A percentile compares a stretch with the other conserved stretches of the same genome.
Conservation (phyloP, 2,888 invertebrate genomes). For the Drosophila neotestacea region DNA sequence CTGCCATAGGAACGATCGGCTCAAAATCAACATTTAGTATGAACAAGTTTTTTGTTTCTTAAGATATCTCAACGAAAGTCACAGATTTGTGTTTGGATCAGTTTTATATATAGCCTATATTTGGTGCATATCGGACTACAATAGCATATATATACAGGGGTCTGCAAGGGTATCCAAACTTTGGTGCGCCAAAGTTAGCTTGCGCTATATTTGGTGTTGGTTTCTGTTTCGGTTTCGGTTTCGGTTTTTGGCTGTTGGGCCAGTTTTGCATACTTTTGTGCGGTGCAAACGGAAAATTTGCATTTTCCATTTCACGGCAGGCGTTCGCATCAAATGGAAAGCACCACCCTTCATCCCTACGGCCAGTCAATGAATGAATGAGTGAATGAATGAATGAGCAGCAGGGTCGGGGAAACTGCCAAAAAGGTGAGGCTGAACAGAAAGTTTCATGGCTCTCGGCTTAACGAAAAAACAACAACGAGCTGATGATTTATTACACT, state of each 20-base stretch:
- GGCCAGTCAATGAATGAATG: slow-evolving; percentile 19
- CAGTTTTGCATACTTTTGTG: slow-evolving; percentile 70
- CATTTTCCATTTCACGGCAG: slow-evolving; percentile 69
- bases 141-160: too few species aligned
- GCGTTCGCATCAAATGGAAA: slow-evolving; percentile 52
- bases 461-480: slow-evolving; percentile 17
- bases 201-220: not conserved
- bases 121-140: too few species aligned
- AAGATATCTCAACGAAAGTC: too few species aligned
- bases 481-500: slow-evolving; percentile 70
- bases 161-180: too few species aligned
- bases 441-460: not conserved
- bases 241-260: slow-evolving; percentile 26
- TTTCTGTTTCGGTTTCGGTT: slow-evolving; percentile 15
- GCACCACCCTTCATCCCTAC: not conserved
- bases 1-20: too few species aligned
- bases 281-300: slow-evolving; percentile 59
- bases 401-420: slow-evolving; percentile 11
- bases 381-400: slow-evolving; percentile 13
- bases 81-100: too few species aligned
- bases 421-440: slow-evolving; percentile 19
- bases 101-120: too few species aligned
- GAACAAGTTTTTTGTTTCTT: too few species aligned
- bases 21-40: too few species aligned
- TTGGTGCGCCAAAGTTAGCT: too few species aligned